phyloP scores from a whole-genome alignment of 2,113 vertebrate genomes.

The Myotis brandtii region DNA sequence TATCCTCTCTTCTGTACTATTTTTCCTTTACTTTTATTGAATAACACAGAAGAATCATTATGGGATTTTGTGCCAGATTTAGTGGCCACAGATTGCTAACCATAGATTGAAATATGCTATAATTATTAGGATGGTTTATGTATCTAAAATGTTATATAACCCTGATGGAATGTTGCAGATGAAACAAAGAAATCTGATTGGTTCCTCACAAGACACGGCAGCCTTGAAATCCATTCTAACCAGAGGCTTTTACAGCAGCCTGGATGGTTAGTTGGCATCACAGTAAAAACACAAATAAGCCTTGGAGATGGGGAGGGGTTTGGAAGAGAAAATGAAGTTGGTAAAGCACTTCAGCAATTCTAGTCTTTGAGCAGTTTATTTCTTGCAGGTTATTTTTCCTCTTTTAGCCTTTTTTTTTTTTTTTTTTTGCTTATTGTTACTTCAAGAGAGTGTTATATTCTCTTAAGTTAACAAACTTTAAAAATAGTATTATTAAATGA shows the following conservation, averaged over 20 bases:
- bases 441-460: constrained; percentile 25
- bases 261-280: constrained; percentile 24
- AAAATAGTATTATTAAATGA: constrained; percentile 40
- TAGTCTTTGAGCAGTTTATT: neutral
- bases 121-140: constrained; percentile 64
- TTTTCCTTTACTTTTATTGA: constrained; percentile 42
- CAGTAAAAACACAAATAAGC: constrained; percentile 48
- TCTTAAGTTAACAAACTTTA: constrained; percentile 35
- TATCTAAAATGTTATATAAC: constrained; percentile 74
- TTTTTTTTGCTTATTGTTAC: constrained; percentile 45
- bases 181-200: constrained; percentile 79
- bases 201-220: constrained; percentile 59
- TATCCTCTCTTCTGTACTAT: neutral
- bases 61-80: constrained; percentile 46
- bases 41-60: constrained; percentile 43
- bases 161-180: constrained; percentile 82
- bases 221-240: constrained; percentile 57
- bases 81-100: constrained; percentile 42
- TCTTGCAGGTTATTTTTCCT: neutral
- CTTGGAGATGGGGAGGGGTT: constrained; percentile 44
- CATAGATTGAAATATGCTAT: constrained; percentile 54
- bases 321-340: constrained; percentile 58
- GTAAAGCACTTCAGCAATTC: constrained; percentile 33
- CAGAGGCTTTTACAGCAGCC: constrained; percentile 29
- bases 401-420: neutral